These are phyloP conservation scores for Orchesella cincta DNA, from an alignment of 1,140 invertebrate genomes.

Conservation along the genomic window DNA sequence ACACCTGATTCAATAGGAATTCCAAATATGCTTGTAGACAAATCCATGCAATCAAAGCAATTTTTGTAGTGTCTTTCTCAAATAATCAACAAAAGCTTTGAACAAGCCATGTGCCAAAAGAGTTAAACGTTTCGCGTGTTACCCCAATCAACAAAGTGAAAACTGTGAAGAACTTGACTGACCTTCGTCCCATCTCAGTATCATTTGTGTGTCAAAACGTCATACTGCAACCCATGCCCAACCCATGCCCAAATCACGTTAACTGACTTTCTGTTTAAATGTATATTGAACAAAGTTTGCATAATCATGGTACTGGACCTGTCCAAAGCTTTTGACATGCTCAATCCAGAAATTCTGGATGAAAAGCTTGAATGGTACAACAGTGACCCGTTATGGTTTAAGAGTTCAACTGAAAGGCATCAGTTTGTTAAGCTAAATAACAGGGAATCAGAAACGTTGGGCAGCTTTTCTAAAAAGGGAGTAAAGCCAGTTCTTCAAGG, in stretches of 20 bases:
- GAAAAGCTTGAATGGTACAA: conserved; percentile 1
- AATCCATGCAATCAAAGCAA: background rate
- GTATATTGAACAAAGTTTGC: background rate
- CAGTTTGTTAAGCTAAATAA: conserved; percentile 20
- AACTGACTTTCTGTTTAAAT: background rate
- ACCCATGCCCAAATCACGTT: no score
- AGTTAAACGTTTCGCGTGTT: background rate
- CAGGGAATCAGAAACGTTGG: no score
- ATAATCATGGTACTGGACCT: background rate
- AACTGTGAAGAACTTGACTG: background rate
- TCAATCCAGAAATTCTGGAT: background rate
- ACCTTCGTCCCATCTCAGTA: background rate
- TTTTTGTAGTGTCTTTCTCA: background rate
- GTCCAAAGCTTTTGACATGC: background rate
- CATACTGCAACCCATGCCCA: background rate
- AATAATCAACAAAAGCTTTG: background rate
- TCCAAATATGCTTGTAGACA: background rate
- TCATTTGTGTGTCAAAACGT: background rate
- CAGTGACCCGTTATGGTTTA: background rate
- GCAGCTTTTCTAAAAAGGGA: no score
- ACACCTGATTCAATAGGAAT: background rate
- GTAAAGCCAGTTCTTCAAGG: no score
- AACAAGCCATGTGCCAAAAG: background rate
- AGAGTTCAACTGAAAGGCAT: background rate
- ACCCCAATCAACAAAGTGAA: background rate